Percentiles rank a stretch among this genome's conserved stretches.
Evolutionary conservation across 2,113 vertebrate genomes (phyloP).

Genomic region (Urocolius indicus): DNA sequence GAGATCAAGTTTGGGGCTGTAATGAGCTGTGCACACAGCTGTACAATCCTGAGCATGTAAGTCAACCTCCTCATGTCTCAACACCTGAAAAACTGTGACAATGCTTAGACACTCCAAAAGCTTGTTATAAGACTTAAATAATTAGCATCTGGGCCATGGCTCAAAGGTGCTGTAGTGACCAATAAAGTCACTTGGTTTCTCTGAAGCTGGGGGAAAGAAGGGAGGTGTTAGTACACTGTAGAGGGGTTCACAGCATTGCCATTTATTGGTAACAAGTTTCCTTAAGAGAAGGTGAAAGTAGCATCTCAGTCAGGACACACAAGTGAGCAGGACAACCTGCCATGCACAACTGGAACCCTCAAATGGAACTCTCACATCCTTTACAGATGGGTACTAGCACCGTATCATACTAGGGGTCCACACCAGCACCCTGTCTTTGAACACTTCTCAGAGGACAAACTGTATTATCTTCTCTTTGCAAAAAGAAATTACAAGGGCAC

Average conservation of each 20-base stretch:
- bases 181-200: not conserved
- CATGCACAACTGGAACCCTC: not conserved
- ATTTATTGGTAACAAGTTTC: not conserved
- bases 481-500: slow-evolving; percentile 11
- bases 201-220: not conserved
- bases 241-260: not conserved
- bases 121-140: not conserved
- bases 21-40: not conserved
- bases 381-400: not conserved
- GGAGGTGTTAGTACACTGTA: not conserved
- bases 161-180: not conserved
- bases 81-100: not conserved
- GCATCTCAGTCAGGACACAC: not conserved
- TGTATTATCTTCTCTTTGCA: not conserved
- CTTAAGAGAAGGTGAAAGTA: not conserved
- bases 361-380: not conserved
- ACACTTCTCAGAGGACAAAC: not conserved
- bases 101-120: not conserved
- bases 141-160: not conserved
- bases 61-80: not conserved
- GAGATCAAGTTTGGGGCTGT: not conserved
- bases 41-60: not conserved
- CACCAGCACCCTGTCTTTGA: not conserved
- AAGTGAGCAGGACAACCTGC: not conserved
- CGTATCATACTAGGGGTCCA: not conserved